Percentiles rank a stretch among this genome's conserved stretches.
Conservation (phyloP, 1,140 invertebrate species). For the Spodoptera litura region DNA sequence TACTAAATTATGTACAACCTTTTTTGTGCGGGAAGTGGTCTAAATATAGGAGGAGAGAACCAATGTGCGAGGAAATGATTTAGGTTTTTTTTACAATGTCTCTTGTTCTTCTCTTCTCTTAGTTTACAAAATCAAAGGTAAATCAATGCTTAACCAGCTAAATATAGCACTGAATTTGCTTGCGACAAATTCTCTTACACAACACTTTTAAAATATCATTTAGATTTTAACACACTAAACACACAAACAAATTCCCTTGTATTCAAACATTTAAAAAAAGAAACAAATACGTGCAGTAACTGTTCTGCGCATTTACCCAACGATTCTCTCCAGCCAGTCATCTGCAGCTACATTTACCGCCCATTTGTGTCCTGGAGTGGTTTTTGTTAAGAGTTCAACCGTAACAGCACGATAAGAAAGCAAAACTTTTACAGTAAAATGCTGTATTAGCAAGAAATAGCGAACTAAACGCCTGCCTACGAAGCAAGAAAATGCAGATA, state of each 20-base stretch:
- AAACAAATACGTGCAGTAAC: background rate
- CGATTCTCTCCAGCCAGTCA: constrained; percentile 31
- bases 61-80: background rate
- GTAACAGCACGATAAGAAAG: constrained; percentile 38
- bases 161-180: too few species aligned
- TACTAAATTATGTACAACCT: constrained; percentile 31
- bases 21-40: constrained; percentile 29
- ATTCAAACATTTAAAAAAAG: background rate
- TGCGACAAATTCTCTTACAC: too few species aligned
- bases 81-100: too few species aligned
- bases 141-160: too few species aligned
- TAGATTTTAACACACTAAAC: too few species aligned
- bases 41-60: constrained; percentile 2
- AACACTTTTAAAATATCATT: too few species aligned
- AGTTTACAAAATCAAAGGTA: too few species aligned
- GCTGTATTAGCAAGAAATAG: background rate
- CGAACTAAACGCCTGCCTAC: constrained; percentile 10
- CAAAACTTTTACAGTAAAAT: constrained; percentile 14
- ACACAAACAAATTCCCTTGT: background rate
- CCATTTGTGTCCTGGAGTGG: constrained; percentile 29
- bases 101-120: too few species aligned
- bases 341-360: constrained; percentile 41
- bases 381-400: constrained; percentile 49
- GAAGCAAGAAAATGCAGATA: constrained; percentile 10
- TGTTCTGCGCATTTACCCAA: constrained; percentile 7